These are phyloP conservation scores for Turritopsis dohrnii DNA, from an alignment of 30 jellyfish, hydroid and myxozoan genomes.

Conservation along the genomic window DNA sequence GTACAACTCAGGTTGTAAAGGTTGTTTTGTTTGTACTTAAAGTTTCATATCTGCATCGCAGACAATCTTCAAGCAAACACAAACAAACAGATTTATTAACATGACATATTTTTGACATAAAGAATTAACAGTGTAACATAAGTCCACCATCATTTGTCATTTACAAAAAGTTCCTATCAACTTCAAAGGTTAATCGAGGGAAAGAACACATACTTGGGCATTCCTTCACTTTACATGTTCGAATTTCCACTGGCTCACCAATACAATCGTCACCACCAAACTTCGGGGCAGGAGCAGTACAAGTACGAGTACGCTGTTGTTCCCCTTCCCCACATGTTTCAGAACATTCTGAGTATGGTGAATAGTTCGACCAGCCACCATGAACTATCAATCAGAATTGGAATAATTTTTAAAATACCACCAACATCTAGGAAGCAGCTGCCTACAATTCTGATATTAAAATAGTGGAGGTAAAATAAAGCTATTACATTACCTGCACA, in stretches of 20 bases:
- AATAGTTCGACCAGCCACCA: slow-evolving; percentile 11
- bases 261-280: slow-evolving; percentile 63
- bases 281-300: slow-evolving; percentile 68
- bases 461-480: not conserved
- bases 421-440: slow-evolving; percentile 5
- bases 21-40: too few relatives aligned
- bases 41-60: too few relatives aligned
- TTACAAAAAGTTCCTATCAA: too few relatives aligned
- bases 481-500: not conserved
- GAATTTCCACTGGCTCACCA: slow-evolving; percentile 37
- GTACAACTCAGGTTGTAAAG: too few relatives aligned
- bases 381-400: not conserved
- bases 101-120: too few relatives aligned
- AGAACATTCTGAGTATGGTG: slow-evolving; percentile 6
- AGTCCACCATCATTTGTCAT: too few relatives aligned
- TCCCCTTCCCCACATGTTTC: not conserved
- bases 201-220: slow-evolving; percentile 62
- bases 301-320: slow-evolving; percentile 42
- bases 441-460: not conserved
- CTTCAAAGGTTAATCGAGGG: not conserved
- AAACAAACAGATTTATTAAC: too few relatives aligned
- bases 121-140: too few relatives aligned
- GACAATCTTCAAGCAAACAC: too few relatives aligned
- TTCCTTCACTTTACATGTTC: slow-evolving; percentile 33
- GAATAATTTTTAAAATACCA: not conserved